Conservation (phyloP, 2,113 vertebrate species). For the Oncorhynchus keta region DNA sequence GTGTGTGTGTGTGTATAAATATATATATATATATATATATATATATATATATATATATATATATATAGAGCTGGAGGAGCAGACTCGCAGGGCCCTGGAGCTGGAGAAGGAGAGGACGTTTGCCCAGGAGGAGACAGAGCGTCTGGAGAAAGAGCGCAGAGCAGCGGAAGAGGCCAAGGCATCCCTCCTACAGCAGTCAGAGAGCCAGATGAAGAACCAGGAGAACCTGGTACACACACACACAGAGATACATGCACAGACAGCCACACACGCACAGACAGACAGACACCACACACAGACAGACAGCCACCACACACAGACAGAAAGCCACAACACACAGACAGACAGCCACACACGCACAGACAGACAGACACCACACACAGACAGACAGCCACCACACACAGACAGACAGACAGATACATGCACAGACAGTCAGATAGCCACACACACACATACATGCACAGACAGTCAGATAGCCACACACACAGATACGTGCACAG, state of each 20-base stretch:
- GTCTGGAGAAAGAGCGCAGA: conserved; percentile 85
- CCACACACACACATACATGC: too few relatives aligned
- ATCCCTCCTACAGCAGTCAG: conserved; percentile 82
- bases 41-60: conserved; percentile 35
- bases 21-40: conserved; percentile 37
- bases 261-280: neutral
- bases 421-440: neutral
- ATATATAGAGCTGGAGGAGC: conserved; percentile 89
- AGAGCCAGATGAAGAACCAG: conserved; percentile 87
- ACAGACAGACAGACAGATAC: too few relatives aligned
- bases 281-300: neutral
- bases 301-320: neutral
- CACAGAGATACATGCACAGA: neutral
- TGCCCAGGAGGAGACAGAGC: conserved; percentile 90
- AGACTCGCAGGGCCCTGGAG: conserved; percentile 88
- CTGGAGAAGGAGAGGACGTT: conserved; percentile 88
- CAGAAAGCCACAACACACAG: too few relatives aligned
- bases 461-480: too few relatives aligned
- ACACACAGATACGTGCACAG: too few relatives aligned
- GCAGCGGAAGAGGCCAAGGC: conserved; percentile 89
- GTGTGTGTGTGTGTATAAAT: neutral
- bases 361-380: too few relatives aligned
- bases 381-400: too few relatives aligned
- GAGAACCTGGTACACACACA: conserved; percentile 82
- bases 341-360: too few relatives aligned